A percentile compares a stretch with the other conserved stretches of the same genome.
phyloP scores from a whole-genome alignment of 1,140 invertebrate species.

The Megalopta genalis region DNA sequence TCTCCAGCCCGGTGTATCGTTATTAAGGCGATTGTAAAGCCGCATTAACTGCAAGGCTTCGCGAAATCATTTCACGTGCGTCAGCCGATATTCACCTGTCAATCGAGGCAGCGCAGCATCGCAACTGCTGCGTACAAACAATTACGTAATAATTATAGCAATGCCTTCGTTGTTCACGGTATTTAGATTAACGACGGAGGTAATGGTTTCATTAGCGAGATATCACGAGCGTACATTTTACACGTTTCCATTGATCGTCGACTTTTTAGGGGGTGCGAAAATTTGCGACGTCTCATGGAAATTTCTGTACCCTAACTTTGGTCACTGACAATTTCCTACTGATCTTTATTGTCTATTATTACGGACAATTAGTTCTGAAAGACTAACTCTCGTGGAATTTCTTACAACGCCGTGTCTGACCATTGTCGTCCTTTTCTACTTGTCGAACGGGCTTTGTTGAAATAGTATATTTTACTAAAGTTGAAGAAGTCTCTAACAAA shows the following conservation, averaged over 20 bases:
- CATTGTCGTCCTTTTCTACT: no score
- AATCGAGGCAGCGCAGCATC: background rate
- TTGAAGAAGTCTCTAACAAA: no score
- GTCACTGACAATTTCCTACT: no score
- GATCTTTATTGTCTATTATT: no score
- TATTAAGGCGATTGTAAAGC: conserved; percentile 3
- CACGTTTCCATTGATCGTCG: background rate
- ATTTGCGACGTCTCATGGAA: background rate
- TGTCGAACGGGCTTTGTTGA: no score
- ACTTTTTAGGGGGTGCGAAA: no score
- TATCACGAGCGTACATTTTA: background rate
- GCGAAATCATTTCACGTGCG: background rate
- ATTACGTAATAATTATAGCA: conserved; percentile 27
- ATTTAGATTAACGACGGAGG: conserved; percentile 12
- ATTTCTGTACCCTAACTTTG: background rate
- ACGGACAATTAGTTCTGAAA: no score
- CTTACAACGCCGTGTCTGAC: no score
- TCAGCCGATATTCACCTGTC: background rate
- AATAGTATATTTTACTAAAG: no score
- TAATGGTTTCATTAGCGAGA: conserved; percentile 5
- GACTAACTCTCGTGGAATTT: no score
- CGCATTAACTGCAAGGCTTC: conserved; percentile 1
- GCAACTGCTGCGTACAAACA: background rate
- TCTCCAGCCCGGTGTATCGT: background rate
- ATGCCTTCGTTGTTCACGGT: background rate